Evolutionary conservation across 1,140 invertebrate species (phyloP), one percentile per base, ranked within the genome.

Genomic region (Musca vetustissima): DNA sequence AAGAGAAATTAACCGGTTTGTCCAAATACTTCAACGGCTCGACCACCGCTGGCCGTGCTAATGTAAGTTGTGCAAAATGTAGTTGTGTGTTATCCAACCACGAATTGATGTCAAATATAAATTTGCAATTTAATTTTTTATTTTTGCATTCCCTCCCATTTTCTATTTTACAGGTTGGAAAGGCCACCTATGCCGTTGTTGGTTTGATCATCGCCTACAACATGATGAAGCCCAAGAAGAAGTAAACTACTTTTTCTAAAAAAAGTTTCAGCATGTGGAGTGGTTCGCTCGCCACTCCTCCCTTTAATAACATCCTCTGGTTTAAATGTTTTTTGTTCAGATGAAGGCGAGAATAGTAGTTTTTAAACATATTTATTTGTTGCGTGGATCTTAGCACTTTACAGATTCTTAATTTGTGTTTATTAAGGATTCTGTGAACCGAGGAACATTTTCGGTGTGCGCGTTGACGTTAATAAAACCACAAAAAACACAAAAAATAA

Each of bases 11-110:
- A 72, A 86, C 84, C 75, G 88, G 85, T 70, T 74, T 87, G 78
- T 85, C 82, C 73, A 87, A 85, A 85, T 86, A 86, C 84, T 92
- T 87, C 78, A 89, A 89, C 84, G 86, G 85, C 72, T 71, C 82
- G 49, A 89, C 88, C 43, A 84, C 88, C 80, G 80, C 78, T 80
- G 87, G 90, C 75, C 83, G 89, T 84, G 86, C 90, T 73, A 86
- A 89, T 83, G 87, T 91, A 86, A 86, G 89, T 87, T 28, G 17
- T 17, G 21, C 13, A 48, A 28, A 49, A 1, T 43, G 6, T 15
- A 19, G 1, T 50, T n/a, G n/a, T n/a, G n/a, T 28, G 11, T 36
- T 36, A 36, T 36, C 36, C 28, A 43, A 61, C 36, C 57, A 57
- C 14, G 17, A 2, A 9, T 19, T 59, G 55, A n/a, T 21, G 55